These are phyloP conservation scores for Hippocampus abdominalis DNA, from an alignment of 2,113 vertebrate species.

Conservation along the genomic window DNA sequence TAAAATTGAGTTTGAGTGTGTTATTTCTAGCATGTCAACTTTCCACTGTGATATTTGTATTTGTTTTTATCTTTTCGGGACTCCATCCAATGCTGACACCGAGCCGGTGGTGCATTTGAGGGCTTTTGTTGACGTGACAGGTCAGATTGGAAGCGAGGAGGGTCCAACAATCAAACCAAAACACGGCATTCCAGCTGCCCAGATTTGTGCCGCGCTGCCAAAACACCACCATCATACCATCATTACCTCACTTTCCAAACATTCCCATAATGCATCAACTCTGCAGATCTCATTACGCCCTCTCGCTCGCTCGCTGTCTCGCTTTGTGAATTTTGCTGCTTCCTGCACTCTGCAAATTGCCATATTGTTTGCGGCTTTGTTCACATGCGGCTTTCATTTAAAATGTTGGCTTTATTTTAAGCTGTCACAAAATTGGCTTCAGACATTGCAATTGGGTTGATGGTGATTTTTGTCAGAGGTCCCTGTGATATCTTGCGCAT, in stretches of 20 bases:
- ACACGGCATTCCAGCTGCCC: conserved; percentile 24
- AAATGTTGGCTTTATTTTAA: neutral
- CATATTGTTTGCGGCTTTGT: neutral
- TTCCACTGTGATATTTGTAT: conserved; percentile 6
- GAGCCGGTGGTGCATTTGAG: conserved; percentile 7
- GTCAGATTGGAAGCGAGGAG: conserved; percentile 16
- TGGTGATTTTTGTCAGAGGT: neutral
- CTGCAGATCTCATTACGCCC: conserved; percentile 48
- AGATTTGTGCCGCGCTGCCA: conserved; percentile 20
- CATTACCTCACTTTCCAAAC: conserved; percentile 52
- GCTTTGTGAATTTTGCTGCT: conserved; percentile 15
- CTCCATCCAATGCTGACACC: conserved; percentile 13
- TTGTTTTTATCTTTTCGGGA: neutral
- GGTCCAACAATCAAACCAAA: conserved; percentile 24
- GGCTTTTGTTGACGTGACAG: conserved; percentile 19
- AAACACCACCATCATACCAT: conserved; percentile 42
- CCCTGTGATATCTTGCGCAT: neutral
- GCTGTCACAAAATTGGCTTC: neutral
- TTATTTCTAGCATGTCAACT: neutral
- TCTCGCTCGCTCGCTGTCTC: conserved; percentile 28
- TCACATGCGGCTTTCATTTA: neutral
- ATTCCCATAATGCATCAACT: conserved; percentile 39
- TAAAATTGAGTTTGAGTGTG: conserved; percentile 6
- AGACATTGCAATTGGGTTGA: neutral
- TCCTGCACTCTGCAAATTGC: conserved; percentile 10